Conservation (phyloP, 2,888 invertebrate species). For the Leptinotarsa rubiginosa region DNA sequence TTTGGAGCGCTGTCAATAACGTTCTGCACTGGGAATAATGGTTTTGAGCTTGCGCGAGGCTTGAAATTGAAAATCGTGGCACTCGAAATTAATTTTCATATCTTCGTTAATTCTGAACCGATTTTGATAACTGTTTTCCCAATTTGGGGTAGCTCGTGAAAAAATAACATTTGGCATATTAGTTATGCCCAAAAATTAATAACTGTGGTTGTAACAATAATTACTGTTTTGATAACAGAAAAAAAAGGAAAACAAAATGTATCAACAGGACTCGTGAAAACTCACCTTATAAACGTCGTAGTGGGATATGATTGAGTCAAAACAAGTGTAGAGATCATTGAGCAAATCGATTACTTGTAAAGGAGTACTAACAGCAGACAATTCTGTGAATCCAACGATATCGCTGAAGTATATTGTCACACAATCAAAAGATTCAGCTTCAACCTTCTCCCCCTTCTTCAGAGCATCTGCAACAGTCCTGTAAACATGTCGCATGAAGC, state of each 20-base stretch:
- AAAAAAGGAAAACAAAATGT: neutral
- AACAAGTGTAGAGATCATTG: constrained; percentile 89
- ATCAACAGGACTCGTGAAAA: neutral
- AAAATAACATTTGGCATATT: no score
- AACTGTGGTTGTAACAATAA: no score
- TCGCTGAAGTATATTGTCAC: constrained; percentile 89
- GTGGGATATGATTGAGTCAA: constrained; percentile 87
- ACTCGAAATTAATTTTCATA: no score
- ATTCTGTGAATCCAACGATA: constrained; percentile 84
- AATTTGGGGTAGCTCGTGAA: no score
- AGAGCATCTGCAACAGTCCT: constrained; percentile 85
- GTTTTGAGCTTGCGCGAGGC: no score
- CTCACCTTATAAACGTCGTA: constrained; percentile 88
- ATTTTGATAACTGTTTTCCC: no score
- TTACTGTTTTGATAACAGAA: no score
- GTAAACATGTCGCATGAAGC: constrained; percentile 38
- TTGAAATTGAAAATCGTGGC: no score
- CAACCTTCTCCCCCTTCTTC: constrained; percentile 82
- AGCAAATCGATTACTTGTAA: constrained; percentile 87
- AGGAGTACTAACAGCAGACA: constrained; percentile 84
- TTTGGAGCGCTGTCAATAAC: no score
- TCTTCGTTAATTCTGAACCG: no score
- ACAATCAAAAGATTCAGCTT: constrained; percentile 84
- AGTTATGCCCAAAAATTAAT: no score
- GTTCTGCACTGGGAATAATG: no score